Base-by-base conservation (phyloP, 2,113 vertebrate species). In the Acanthochromis polyacanthus region DNA sequence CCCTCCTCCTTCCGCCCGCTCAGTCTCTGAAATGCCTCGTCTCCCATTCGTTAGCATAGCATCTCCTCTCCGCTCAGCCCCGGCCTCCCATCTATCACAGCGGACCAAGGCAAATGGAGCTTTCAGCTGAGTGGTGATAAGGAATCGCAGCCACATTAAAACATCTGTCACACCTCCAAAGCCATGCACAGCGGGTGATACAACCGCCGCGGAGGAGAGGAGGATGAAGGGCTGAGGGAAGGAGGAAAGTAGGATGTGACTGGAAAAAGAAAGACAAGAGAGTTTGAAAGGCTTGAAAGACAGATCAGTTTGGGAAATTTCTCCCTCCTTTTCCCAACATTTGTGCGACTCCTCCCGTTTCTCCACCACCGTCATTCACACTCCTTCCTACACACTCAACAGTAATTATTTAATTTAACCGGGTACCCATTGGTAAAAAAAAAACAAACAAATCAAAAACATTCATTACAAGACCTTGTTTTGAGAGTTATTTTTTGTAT, bases 91-190 rank as follows among this genome's bases (percentile, higher is more conserved):
- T 90, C 88, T 71, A 91, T 93, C 89, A 91, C 40, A 0, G 81
- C 19, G 20, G 79, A 83, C 68, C 57, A 32, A 83, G 76, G 89
- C 84, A 89, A 90, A 90, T 88, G 79, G 88, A 91, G 85, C 89
- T 88, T 89, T 88, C 88, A 89, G 81, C 80, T 77, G 81, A 81
- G 79, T 74, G 80, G 82, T 88, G 88, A 93, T 92, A 93, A 93
- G 88, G 79, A 89, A 89, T 83, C 79, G 51, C 66, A 64, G 82
- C 63, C 79, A 78, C 87, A 81, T 88, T 84, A 78, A 89, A 89
- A 91, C 80, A 91, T 89, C 91, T 89, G 88, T 92, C 89, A 90
- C 84, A 83, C 75, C 84, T 79, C 70, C 58, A 36, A 60, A 79
- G 75, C 56, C 48, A 36, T 4, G 23, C 77, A 30, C 51, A 62